Conservation (phyloP, 2,797 vertebrate species). For the Sebastes trivittatus region DNA sequence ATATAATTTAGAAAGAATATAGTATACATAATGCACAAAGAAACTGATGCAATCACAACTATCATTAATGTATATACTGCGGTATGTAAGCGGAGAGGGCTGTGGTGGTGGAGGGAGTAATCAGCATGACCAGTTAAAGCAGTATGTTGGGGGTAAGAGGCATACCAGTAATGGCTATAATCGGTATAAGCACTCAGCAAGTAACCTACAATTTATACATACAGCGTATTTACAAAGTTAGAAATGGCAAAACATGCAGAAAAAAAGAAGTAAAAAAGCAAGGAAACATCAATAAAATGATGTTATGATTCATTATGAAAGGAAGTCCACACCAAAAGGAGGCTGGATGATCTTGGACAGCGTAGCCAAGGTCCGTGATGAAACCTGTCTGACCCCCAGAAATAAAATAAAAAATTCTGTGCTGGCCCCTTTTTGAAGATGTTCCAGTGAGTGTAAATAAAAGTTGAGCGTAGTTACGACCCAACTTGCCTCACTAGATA, state of each 20-base stretch:
- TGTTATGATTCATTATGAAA: background rate
- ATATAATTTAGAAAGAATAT: conserved; percentile 5
- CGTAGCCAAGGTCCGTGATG: background rate
- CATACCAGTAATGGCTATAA: background rate
- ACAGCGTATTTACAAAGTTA: background rate
- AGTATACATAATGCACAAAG: conserved; percentile 21
- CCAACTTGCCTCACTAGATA: background rate
- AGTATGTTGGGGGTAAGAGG: background rate
- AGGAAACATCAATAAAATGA: background rate
- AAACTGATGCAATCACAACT: conserved; percentile 10
- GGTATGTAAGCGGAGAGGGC: background rate
- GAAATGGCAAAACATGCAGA: background rate
- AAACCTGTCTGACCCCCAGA: conserved; percentile 26
- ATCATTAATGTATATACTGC: background rate
- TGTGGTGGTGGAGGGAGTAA: background rate
- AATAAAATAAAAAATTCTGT: background rate
- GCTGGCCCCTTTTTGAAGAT: conserved; percentile 7
- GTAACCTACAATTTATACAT: background rate
- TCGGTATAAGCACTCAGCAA: background rate
- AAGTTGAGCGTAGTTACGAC: conserved; percentile 12
- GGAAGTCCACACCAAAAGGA: background rate
- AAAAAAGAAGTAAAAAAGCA: background rate
- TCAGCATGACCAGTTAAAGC: background rate
- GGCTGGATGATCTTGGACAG: background rate
- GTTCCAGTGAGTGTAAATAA: conserved; percentile 12